A percentile compares a stretch with the other conserved stretches of the same genome.
Conservation (phyloP, 2,888 invertebrate species). For the Euplagia quadripunctaria region DNA sequence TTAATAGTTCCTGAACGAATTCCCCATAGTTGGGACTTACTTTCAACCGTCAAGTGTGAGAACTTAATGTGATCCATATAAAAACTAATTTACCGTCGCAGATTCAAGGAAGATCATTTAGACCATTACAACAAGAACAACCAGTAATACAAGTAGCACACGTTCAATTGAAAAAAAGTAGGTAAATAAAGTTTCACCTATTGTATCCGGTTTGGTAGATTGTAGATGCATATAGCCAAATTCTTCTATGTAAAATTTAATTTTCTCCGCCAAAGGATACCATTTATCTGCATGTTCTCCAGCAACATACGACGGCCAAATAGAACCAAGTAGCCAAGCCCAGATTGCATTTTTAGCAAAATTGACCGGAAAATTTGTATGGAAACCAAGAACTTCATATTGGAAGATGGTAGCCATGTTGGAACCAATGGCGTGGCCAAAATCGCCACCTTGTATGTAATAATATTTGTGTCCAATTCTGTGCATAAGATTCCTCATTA, state of each 20-base stretch:
- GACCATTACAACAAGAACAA: background rate
- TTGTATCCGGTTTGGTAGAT: conserved; percentile 93
- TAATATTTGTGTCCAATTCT: conserved; percentile 89
- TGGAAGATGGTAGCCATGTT: conserved; percentile 90
- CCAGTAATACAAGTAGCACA: background rate
- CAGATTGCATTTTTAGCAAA: conserved; percentile 61
- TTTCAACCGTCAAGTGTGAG: too few relatives aligned
- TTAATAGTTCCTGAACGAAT: too few relatives aligned
- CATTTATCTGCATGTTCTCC: conserved; percentile 78
- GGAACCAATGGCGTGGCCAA: conserved; percentile 90
- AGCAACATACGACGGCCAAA: conserved; percentile 84
- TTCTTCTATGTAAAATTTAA: conserved; percentile 78
- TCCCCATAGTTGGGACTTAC: too few relatives aligned
- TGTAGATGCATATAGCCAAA: conserved; percentile 91
- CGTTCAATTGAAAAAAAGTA: too few relatives aligned
- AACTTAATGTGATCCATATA: background rate
- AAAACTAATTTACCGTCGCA: background rate
- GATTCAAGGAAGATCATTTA: background rate
- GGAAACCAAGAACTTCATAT: conserved; percentile 85
- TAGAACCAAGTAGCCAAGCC: conserved; percentile 76
- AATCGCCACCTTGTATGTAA: conserved; percentile 92
- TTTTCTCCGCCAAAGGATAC: conserved; percentile 81
- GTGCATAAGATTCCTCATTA: conserved; percentile 91
- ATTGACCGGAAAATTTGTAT: conserved; percentile 89
- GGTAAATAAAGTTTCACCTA: conserved; percentile 84